Evolutionary conservation across 1,140 invertebrate species (phyloP).

Genomic region (Dendroctonus valens): DNA sequence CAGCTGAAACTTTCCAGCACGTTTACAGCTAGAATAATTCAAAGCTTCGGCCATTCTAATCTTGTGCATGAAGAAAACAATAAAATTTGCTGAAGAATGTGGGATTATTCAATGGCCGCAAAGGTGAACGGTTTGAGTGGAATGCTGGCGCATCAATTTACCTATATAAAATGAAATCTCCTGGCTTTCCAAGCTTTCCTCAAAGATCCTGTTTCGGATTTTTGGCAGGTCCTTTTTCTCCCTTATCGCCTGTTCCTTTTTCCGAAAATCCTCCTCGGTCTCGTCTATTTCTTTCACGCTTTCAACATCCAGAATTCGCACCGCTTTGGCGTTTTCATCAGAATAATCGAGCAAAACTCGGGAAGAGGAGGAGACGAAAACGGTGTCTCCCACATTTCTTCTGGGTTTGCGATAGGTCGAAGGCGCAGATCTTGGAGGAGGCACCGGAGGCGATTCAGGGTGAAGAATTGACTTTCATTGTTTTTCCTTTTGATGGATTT

Average conservation of each 20-base stretch:
- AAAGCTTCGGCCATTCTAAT: too few relatives aligned
- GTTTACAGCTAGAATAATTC: too few relatives aligned
- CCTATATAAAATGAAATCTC: conserved; percentile 44
- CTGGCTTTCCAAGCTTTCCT: conserved; percentile 43
- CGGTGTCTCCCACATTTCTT: conserved; percentile 45
- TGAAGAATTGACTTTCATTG: conserved; percentile 5
- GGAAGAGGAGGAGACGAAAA: conserved; percentile 44
- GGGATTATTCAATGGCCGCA: too few relatives aligned
- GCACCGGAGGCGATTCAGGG: conserved; percentile 30
- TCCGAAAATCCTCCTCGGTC: conserved; percentile 29
- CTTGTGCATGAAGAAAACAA: too few relatives aligned
- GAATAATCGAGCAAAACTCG: conserved; percentile 36
- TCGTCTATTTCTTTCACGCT: conserved; percentile 10
- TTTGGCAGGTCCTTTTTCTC: conserved; percentile 39
- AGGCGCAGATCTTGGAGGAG: conserved; percentile 42
- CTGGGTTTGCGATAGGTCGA: conserved; percentile 35
- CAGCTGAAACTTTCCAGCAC: too few relatives aligned
- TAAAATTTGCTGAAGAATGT: too few relatives aligned
- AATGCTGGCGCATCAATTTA: conserved; percentile 18
- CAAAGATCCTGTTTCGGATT: conserved; percentile 40
- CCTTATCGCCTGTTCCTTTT: conserved; percentile 29
- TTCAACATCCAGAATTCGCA: conserved; percentile 8
- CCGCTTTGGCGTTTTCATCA: conserved; percentile 11
- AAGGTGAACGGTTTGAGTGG: background rate
- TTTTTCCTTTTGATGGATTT: conserved; percentile 8